These are phyloP conservation scores for Zaprionus lineosus DNA, from an alignment of 2,888 invertebrate species.

Conservation along the genomic window DNA sequence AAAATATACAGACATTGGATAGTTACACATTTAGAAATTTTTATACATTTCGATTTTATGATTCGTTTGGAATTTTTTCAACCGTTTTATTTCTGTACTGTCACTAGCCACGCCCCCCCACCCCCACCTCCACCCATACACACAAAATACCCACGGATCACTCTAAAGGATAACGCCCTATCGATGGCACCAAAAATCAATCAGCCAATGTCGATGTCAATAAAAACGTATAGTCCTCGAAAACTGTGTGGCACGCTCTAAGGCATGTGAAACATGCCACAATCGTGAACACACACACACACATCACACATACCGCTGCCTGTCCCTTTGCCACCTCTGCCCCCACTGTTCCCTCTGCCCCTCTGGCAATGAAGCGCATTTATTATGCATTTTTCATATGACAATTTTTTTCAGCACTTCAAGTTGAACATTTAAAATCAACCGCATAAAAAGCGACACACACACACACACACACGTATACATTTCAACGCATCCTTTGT, in stretches of 20 bases:
- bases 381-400: constrained; percentile 77
- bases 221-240: constrained; percentile 34
- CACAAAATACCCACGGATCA: no score
- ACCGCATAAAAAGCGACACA: constrained; percentile 64
- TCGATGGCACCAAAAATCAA: constrained; percentile 58
- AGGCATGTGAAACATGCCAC: constrained; percentile 52
- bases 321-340: constrained; percentile 18
- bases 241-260: constrained; percentile 32
- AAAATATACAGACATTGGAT: no score
- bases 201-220: constrained; percentile 53
- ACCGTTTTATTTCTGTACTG: constrained; percentile 34
- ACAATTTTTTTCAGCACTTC: constrained; percentile 57
- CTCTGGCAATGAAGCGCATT: constrained; percentile 66
- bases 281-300: constrained; percentile 5
- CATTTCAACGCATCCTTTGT: constrained; percentile 46
- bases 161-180: constrained; percentile 33
- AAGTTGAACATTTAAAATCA: constrained; percentile 72
- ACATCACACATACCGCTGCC: constrained; percentile 2
- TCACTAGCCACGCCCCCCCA: constrained; percentile 17
- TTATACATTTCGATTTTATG: no score
- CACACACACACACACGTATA: constrained; percentile 5
- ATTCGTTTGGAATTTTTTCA: constrained; percentile 15
- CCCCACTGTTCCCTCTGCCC: constrained; percentile 22
- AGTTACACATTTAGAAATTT: no score
- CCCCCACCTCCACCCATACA: no score